Evolutionary conservation across 2,113 vertebrate species (phyloP).

Genomic region (Sylvilagus bachmani): DNA sequence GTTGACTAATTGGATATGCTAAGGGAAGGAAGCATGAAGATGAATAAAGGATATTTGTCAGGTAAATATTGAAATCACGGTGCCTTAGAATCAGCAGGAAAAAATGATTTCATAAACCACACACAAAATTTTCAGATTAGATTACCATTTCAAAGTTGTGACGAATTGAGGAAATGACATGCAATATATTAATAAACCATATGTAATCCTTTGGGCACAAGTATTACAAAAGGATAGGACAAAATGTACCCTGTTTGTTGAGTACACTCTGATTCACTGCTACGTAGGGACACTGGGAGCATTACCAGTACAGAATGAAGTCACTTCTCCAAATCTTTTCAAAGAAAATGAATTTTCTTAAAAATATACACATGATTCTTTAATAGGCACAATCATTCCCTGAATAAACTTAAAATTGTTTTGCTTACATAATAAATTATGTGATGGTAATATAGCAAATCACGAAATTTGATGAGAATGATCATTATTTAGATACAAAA

Average conservation of each 20-base stretch:
- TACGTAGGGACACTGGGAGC: neutral
- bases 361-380: conserved; percentile 13
- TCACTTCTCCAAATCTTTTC: conserved; percentile 23
- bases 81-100: conserved; percentile 13
- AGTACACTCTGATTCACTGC: conserved; percentile 34
- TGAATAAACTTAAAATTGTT: conserved; percentile 4
- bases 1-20: conserved; percentile 10
- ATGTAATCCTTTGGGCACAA: conserved; percentile 61
- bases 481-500: conserved; percentile 42
- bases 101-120: conserved; percentile 54
- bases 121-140: conserved; percentile 29
- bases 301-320: neutral
- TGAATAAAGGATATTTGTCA: conserved; percentile 38
- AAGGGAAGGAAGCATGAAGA: conserved; percentile 26
- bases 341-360: conserved; percentile 14
- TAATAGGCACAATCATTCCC: conserved; percentile 39
- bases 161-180: conserved; percentile 66
- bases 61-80: conserved; percentile 27
- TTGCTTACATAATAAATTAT: conserved; percentile 6
- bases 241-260: neutral
- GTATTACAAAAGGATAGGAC: conserved; percentile 48
- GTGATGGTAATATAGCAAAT: conserved; percentile 26
- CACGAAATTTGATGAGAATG: neutral
- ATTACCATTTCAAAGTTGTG: conserved; percentile 66
- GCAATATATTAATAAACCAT: conserved; percentile 74